Evolutionary conservation across 1,140 invertebrate genomes (phyloP).

Genomic region (Orius insidiosus): DNA sequence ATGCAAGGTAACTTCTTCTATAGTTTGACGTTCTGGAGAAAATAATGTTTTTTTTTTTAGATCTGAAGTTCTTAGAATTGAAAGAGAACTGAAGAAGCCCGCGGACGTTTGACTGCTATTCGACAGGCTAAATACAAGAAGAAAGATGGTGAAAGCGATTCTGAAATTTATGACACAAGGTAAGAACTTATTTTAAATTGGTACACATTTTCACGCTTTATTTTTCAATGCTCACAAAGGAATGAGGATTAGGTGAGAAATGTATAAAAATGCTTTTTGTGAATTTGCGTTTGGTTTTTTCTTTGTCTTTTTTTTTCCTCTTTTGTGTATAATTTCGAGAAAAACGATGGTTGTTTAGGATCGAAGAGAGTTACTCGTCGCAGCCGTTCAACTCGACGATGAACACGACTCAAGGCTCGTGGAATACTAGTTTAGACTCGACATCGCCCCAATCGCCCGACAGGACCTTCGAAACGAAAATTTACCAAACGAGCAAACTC

Average conservation of each 20-base stretch:
- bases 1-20: conserved; percentile 53
- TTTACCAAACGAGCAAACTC: neutral
- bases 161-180: conserved; percentile 23
- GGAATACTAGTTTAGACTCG: conserved; percentile 1
- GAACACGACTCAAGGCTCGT: conserved; percentile 5
- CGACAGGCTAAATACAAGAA: conserved; percentile 69
- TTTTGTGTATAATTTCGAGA: conserved; percentile 1
- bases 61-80: conserved; percentile 77
- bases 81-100: conserved; percentile 79
- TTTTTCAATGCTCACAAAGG: neutral
- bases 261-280: conserved; percentile 1
- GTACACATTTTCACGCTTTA: neutral
- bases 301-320: no score
- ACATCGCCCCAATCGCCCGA: neutral
- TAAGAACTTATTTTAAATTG: neutral
- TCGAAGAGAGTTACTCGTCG: neutral
- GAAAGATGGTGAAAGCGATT: conserved; percentile 33
- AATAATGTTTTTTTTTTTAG: conserved; percentile 26
- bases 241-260: neutral
- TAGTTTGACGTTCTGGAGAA: no score
- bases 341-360: neutral
- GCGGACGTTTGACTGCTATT: conserved; percentile 70
- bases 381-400: conserved; percentile 4
- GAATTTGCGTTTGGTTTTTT: neutral
- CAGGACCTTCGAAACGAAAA: neutral